Percentiles rank a stretch among this genome's conserved stretches.
phyloP scores from a whole-genome alignment of 2,888 invertebrate species.

The Scaptomyza flava region DNA sequence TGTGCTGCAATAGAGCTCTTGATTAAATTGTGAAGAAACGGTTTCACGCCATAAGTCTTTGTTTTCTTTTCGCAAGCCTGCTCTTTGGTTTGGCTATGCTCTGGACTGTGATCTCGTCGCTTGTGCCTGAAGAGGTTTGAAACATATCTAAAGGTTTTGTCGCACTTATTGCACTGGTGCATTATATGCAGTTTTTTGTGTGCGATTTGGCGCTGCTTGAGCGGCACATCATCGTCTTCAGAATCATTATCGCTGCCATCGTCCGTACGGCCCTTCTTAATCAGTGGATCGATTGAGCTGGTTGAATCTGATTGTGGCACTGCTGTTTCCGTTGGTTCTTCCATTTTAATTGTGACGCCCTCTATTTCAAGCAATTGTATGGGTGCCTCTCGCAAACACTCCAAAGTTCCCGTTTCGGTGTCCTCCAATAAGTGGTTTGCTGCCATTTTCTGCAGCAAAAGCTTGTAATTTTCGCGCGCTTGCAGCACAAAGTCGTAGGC shows the following conservation, averaged over 20 bases:
- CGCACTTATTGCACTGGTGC: conserved; percentile 55
- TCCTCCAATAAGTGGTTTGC: conserved; percentile 7
- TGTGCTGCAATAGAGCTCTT: conserved; percentile 15
- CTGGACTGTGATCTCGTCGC: conserved; percentile 41
- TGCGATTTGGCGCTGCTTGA: conserved; percentile 45
- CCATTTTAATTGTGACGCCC: conserved; percentile 60
- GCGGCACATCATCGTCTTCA: conserved; percentile 60
- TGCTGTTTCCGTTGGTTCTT: conserved; percentile 40
- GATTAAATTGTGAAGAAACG: not conserved
- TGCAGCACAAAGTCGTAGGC: conserved; percentile 61
- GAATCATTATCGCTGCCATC: conserved; percentile 22
- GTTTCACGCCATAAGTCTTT: not conserved
- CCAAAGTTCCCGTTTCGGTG: conserved; percentile 22
- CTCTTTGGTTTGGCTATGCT: not conserved
- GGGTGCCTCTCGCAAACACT: conserved; percentile 58
- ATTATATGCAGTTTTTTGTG: conserved; percentile 14
- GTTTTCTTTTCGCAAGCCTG: not conserved
- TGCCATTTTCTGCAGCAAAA: conserved; percentile 41
- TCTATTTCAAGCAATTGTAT: conserved; percentile 63
- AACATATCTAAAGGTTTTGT: conserved; percentile 52
- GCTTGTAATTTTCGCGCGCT: conserved; percentile 52
- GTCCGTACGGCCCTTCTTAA: conserved; percentile 33
- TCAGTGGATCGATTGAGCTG: conserved; percentile 41
- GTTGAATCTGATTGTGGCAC: conserved; percentile 1
- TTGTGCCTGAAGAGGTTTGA: conserved; percentile 64